Evolutionary conservation across 1,140 invertebrate species (phyloP).

Genomic region (Mycetomoellerius zeteki): DNA sequence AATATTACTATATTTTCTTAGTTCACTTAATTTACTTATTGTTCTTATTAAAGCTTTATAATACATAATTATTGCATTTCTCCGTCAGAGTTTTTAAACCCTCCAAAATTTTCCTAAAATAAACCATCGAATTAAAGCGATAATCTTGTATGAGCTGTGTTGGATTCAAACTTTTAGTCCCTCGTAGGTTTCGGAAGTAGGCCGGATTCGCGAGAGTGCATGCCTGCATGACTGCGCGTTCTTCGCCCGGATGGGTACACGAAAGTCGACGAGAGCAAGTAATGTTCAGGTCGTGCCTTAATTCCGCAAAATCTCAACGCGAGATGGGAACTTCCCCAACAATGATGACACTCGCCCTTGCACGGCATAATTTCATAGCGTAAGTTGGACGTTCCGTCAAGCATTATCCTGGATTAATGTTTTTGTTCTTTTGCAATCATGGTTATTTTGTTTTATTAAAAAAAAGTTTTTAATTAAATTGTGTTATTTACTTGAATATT

Average conservation of each 20-base stretch:
- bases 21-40: too few relatives aligned
- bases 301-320: slow-evolving; percentile 53
- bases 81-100: not conserved
- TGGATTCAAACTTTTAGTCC: slow-evolving; percentile 27
- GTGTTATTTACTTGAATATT: not conserved
- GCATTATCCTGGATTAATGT: not conserved
- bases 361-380: slow-evolving; percentile 30
- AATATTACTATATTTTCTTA: too few relatives aligned
- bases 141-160: slow-evolving; percentile 1
- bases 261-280: slow-evolving; percentile 42
- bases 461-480: slow-evolving; percentile 17
- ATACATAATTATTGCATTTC: too few relatives aligned
- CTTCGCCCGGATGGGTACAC: slow-evolving; percentile 33
- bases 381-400: slow-evolving; percentile 31
- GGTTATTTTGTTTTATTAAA: not conserved
- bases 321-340: slow-evolving; percentile 44
- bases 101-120: not conserved
- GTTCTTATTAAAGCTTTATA: too few relatives aligned
- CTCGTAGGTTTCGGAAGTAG: slow-evolving; percentile 39
- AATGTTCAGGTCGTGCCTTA: slow-evolving; percentile 45
- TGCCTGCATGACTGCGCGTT: slow-evolving; percentile 48
- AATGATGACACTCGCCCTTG: slow-evolving; percentile 31
- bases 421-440: not conserved
- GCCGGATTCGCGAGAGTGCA: slow-evolving; percentile 24
- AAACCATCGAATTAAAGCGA: not conserved